Conservation (phyloP, 2,113 vertebrate species). For the Polyodon spathula region DNA sequence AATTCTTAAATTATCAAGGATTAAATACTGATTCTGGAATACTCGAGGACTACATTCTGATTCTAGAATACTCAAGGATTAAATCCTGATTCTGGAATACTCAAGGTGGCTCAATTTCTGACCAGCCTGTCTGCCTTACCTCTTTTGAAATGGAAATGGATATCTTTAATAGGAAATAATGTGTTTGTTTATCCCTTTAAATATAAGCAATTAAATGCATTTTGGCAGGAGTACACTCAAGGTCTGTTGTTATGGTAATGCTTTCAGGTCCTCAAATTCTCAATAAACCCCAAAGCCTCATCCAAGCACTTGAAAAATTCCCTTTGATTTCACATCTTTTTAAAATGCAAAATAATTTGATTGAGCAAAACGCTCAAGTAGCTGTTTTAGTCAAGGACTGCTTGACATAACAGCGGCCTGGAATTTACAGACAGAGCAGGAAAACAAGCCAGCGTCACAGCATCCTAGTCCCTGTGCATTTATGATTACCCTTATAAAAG, state of each 20-base stretch:
- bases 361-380: not conserved
- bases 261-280: not conserved
- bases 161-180: not conserved
- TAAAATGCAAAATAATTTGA: not conserved
- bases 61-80: no score
- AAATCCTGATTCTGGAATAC: no score
- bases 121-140: no score
- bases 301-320: not conserved
- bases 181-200: not conserved
- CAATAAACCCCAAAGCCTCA: not conserved
- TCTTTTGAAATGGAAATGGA: not conserved
- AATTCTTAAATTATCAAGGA: no score
- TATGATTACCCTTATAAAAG: no score
- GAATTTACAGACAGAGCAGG: not conserved
- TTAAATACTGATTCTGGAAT: no score
- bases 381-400: slow-evolving; percentile 2
- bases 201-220: not conserved
- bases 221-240: not conserved
- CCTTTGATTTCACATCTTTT: not conserved
- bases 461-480: no score
- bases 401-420: not conserved
- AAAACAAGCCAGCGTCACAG: no score
- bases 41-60: no score
- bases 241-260: not conserved
- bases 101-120: no score